Evolutionary conservation across 92 coral and sea anemone species (phyloP), one percentile per base, ranked within the genome.

Genomic region (Phenganax marumi): DNA sequence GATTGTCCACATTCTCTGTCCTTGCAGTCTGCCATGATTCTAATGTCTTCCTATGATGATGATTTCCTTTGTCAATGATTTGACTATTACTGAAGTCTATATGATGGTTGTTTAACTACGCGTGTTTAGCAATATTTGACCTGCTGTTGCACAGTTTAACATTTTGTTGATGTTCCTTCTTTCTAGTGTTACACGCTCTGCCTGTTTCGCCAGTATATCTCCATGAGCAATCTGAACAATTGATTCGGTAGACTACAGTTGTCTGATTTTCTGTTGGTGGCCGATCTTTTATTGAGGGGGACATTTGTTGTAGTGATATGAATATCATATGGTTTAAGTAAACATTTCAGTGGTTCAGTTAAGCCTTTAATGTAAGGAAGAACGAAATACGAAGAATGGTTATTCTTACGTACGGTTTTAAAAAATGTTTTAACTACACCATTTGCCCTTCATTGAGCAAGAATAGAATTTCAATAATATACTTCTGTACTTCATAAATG

Each of bases 111-210:
- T 71, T 39, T 51, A 19, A 16, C 56, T 56, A 47, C 1, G 76
- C 76, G 23, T 71, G 76, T 7, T 71, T 47, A 9, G 56, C 76
- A n/a, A 68, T 71, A 71, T 71, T 71, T 39, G 76, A 71, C 3
- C 56, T 8, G 1, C 23, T 71, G 6, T 39, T 71, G 10, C 54
- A 71, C 7, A 13, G 21, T 24, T 71, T 16, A 9, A 71, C 76
- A 43, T 70, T 70, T 70, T 52, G 26, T 11, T 9, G 26, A 19
- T 70, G 75, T 70, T 70, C 75, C 13, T 70, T 70, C 12, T 21
- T 17, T 21, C 18, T 8, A 16, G 75, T 70, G 50, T 70, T 24
- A 52, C 11, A 70, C 1, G 75, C 1, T 24, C 75, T 24, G 6
- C 75, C 53, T 7, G 75, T 70, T 50, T 70, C 75, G 21, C 75